Evolutionary conservation across 2,888 invertebrate species (phyloP).

Genomic region (Nysson spinosus): DNA sequence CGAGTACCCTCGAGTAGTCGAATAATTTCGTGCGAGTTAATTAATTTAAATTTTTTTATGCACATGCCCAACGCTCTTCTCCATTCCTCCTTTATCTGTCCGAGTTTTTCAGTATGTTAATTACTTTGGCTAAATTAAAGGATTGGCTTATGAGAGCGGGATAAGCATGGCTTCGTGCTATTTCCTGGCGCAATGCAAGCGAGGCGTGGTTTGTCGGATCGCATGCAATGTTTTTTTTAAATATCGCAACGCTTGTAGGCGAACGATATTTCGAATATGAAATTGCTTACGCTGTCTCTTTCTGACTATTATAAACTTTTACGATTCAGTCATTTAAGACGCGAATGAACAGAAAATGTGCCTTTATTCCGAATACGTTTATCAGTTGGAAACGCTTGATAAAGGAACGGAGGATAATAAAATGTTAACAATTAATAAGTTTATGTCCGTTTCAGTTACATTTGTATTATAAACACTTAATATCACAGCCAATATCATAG

Average conservation of each 20-base stretch:
- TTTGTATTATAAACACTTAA: too few species aligned
- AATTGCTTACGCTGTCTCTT: constrained; percentile 5
- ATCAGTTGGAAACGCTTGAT: too few species aligned
- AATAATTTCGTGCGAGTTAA: background rate
- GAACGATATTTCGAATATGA: background rate
- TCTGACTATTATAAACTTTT: background rate
- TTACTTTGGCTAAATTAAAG: constrained; percentile 8
- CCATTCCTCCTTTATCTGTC: background rate
- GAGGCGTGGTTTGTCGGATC: constrained; percentile 16
- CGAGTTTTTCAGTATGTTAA: background rate
- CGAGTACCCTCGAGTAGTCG: background rate
- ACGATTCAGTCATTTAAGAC: background rate
- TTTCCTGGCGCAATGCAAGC: constrained; percentile 19
- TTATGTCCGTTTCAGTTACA: too few species aligned
- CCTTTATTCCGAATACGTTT: too few species aligned
- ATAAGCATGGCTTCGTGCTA: constrained; percentile 46
- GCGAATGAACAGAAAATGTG: background rate
- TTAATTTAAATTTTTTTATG: background rate
- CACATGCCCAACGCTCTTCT: background rate
- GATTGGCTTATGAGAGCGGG: constrained; percentile 20
- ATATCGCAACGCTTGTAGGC: constrained; percentile 29
- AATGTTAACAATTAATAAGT: too few species aligned
- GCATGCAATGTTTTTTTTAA: constrained; percentile 50
- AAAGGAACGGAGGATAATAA: too few species aligned
- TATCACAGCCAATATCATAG: too few species aligned